phyloP scores from a whole-genome alignment of 2,888 invertebrate genomes.

The Erebia epiphron region DNA sequence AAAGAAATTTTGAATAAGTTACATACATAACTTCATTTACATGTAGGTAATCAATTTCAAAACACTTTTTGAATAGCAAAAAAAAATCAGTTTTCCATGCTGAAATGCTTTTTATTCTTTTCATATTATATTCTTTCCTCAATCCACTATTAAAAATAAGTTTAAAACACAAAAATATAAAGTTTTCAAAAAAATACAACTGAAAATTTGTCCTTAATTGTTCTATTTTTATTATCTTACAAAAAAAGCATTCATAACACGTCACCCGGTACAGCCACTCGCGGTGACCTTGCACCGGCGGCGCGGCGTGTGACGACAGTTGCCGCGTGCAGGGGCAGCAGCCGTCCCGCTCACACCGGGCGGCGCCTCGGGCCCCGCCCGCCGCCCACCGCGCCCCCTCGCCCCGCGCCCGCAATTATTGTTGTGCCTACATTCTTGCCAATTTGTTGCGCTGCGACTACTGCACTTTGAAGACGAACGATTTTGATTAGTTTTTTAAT shows the following conservation, averaged over 20 bases:
- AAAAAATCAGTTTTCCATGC: too few species aligned
- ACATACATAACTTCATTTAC: not conserved
- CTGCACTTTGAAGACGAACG: constrained; percentile 8
- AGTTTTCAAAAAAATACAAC: too few species aligned
- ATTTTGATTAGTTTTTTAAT: not conserved
- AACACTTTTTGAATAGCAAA: not conserved
- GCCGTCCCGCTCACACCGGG: constrained; percentile 65
- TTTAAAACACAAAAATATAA: too few species aligned
- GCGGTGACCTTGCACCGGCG: constrained; percentile 15
- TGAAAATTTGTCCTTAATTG: too few species aligned
- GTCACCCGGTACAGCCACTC: not conserved
- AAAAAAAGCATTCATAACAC: not conserved
- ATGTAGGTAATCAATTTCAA: not conserved
- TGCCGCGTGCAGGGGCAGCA: constrained; percentile 55
- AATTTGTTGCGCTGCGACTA: constrained; percentile 26
- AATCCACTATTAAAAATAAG: too few species aligned
- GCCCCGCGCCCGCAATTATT: constrained; percentile 50
- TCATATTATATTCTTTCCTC: not conserved
- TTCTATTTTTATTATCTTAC: not conserved
- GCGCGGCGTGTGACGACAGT: not conserved
- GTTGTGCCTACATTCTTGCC: constrained; percentile 42
- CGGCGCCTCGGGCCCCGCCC: constrained; percentile 67
- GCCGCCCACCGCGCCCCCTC: constrained; percentile 71
- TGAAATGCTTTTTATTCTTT: not conserved
- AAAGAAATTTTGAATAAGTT: too few species aligned